A percentile compares a stretch with the other conserved stretches of the same genome.
These are phyloP conservation scores for Mustela lutreola DNA, from an alignment of 2,113 vertebrate species.

Conservation along the genomic window DNA sequence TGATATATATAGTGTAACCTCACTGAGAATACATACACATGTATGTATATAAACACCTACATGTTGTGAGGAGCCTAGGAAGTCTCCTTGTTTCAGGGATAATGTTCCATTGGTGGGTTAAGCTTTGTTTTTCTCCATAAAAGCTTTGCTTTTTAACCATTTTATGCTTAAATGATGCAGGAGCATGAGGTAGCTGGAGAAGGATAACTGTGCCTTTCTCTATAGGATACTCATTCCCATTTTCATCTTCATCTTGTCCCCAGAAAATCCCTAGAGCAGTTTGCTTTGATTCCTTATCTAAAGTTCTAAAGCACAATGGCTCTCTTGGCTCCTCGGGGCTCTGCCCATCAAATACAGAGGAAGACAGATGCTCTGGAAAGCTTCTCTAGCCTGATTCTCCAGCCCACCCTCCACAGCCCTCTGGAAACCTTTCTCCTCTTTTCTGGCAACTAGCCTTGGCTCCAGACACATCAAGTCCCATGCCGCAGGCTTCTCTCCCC, in stretches of 20 bases:
- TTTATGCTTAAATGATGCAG: background rate
- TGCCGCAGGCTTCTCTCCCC: background rate
- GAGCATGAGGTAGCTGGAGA: background rate
- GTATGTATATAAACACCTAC: background rate
- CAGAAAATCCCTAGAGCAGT: constrained; percentile 3
- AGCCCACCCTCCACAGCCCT: background rate
- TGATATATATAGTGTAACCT: background rate
- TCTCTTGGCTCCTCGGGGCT: constrained; percentile 26
- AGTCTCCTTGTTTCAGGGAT: background rate
- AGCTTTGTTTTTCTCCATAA: background rate
- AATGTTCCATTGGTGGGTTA: background rate
- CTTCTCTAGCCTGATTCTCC: background rate
- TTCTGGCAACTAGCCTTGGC: background rate
- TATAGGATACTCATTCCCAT: constrained; percentile 49
- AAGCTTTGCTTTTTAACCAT: background rate
- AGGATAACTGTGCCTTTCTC: background rate
- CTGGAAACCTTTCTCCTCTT: background rate
- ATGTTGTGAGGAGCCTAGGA: background rate
- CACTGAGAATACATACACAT: background rate
- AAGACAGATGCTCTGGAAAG: background rate
- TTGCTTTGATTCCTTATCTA: constrained; percentile 64
- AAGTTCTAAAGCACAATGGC: constrained; percentile 52
- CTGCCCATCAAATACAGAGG: constrained; percentile 62
- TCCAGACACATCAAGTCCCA: background rate
- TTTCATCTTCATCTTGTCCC: constrained; percentile 41